A percentile compares a stretch with the other conserved stretches of the same genome.
phyloP scores from a whole-genome alignment of 2,113 vertebrate species.

The Syngnathoides biaculeatus region DNA sequence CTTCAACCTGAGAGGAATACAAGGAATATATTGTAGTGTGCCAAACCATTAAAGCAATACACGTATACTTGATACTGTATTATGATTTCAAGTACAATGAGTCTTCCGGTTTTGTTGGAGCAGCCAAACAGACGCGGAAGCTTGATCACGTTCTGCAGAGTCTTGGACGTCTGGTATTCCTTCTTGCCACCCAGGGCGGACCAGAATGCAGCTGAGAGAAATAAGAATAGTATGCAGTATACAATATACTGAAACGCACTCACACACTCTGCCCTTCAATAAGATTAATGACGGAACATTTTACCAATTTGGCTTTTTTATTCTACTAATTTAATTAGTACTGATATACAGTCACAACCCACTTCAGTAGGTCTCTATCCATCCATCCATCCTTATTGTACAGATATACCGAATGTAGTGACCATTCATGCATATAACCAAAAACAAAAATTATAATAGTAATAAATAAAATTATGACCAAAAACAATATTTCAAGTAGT shows the following conservation, averaged over 20 bases:
- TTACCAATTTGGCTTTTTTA: neutral
- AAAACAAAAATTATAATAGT: neutral
- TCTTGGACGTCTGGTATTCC: constrained; percentile 74
- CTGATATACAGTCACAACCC: neutral
- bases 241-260: constrained; percentile 6
- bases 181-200: constrained; percentile 73
- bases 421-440: neutral
- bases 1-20: constrained; percentile 65
- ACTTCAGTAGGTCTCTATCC: neutral
- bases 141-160: constrained; percentile 55
- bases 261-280: neutral
- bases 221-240: neutral
- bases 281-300: too few species aligned
- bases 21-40: neutral
- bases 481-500: neutral
- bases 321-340: neutral
- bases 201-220: constrained; percentile 70
- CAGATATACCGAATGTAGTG: too few species aligned
- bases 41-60: neutral
- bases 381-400: too few species aligned
- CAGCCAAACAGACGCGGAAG: constrained; percentile 76
- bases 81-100: constrained; percentile 61
- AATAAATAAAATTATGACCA: neutral
- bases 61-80: neutral
- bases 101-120: constrained; percentile 76